These are phyloP conservation scores for Sipha flava DNA, from an alignment of 1,140 invertebrate species.

Conservation along the genomic window DNA sequence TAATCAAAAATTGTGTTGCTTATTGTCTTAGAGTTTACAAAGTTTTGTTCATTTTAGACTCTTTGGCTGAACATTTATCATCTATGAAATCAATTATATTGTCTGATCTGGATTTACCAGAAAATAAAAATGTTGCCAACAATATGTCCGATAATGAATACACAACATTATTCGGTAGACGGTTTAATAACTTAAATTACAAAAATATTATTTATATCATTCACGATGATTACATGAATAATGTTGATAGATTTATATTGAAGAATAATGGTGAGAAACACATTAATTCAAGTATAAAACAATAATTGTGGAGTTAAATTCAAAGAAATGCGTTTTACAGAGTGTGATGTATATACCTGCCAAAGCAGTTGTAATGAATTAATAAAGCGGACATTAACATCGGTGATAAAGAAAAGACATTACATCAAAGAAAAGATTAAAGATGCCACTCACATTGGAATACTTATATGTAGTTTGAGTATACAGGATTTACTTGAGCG, in stretches of 20 bases:
- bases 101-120: not conserved
- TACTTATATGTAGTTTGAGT: conserved; percentile 79
- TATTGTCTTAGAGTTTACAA: not conserved
- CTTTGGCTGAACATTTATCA: not conserved
- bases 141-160: not conserved
- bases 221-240: conserved; percentile 8
- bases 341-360: conserved; percentile 9
- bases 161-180: conserved; percentile 2
- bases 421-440: conserved; percentile 80
- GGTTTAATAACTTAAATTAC: not conserved
- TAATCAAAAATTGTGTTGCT: conserved; percentile 38
- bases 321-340: not conserved
- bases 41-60: not conserved
- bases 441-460: conserved; percentile 76
- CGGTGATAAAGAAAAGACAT: conserved; percentile 61
- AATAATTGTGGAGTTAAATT: not conserved
- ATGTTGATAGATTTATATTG: conserved; percentile 11
- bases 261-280: not conserved
- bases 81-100: not conserved
- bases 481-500: conserved; percentile 70
- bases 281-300: not conserved
- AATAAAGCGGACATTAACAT: not conserved
- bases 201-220: conserved; percentile 13
- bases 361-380: not conserved
- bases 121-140: not conserved